Conservation (phyloP, 2,797 vertebrate genomes). For the Danio aesculapii region DNA sequence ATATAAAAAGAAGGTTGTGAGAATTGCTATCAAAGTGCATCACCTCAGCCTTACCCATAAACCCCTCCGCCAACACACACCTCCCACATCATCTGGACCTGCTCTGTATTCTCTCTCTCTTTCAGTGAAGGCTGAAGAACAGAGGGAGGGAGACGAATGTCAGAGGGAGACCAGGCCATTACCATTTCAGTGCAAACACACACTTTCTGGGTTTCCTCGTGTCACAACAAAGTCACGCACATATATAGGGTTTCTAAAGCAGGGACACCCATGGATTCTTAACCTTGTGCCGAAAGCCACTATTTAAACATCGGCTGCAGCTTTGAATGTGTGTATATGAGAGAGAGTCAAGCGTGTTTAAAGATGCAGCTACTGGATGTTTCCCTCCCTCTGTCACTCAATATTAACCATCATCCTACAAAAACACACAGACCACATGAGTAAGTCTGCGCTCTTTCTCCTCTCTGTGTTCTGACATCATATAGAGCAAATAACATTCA, state of each 20-base stretch:
- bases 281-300: background rate
- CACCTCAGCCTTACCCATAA: slow-evolving; percentile 21
- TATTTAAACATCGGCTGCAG: slow-evolving; percentile 15
- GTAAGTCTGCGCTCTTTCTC: background rate
- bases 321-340: background rate
- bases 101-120: slow-evolving; percentile 73
- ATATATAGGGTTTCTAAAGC: background rate
- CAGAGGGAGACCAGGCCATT: slow-evolving; percentile 55
- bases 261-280: background rate
- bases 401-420: slow-evolving; percentile 37
- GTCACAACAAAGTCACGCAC: slow-evolving; percentile 17
- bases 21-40: slow-evolving; percentile 24
- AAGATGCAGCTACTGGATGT: slow-evolving; percentile 63
- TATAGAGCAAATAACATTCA: background rate
- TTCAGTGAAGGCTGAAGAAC: slow-evolving; percentile 68
- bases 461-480: background rate
- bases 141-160: slow-evolving; percentile 65
- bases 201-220: slow-evolving; percentile 19
- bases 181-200: slow-evolving; percentile 57
- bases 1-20: background rate
- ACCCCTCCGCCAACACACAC: slow-evolving; percentile 38
- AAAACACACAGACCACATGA: slow-evolving; percentile 9
- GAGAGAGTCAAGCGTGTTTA: slow-evolving; percentile 39
- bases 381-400: slow-evolving; percentile 59
- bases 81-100: slow-evolving; percentile 68